phyloP scores from a whole-genome alignment of 2,113 vertebrate species.

The Psilopogon haemacephalus region DNA sequence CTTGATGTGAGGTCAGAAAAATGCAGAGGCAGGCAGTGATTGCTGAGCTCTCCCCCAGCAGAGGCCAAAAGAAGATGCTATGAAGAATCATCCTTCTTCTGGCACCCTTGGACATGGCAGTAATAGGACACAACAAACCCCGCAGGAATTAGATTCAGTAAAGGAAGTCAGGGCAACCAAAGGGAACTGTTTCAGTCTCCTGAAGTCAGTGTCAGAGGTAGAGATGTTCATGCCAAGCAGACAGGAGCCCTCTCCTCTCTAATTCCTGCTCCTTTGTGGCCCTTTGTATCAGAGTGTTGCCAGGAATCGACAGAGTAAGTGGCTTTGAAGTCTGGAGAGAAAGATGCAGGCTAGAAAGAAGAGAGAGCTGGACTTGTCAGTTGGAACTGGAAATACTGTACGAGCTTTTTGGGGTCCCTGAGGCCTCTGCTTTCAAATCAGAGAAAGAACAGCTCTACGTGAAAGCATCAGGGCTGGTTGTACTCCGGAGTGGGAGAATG shows the following conservation, averaged over 20 bases:
- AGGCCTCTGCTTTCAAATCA: conserved; percentile 39
- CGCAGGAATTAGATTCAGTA: background rate
- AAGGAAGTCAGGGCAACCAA: background rate
- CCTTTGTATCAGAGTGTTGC: background rate
- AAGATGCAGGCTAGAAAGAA: conserved; percentile 19
- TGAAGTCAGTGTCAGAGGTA: background rate
- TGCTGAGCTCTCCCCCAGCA: background rate
- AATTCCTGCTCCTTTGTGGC: background rate
- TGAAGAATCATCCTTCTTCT: background rate
- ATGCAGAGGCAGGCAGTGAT: fast-evolving
- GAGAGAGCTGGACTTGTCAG: conserved; percentile 30
- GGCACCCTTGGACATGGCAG: fast-evolving
- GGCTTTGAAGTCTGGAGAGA: conserved; percentile 33
- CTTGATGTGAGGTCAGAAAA: background rate
- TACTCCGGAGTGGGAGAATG: conserved; percentile 14
- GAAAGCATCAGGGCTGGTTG: background rate
- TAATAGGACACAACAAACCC: background rate
- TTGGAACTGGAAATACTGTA: background rate
- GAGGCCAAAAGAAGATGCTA: background rate
- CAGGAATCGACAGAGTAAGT: background rate
- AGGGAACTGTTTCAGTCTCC: background rate
- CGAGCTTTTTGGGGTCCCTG: conserved; percentile 19
- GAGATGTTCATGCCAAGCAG: background rate
- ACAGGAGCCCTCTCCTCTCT: background rate
- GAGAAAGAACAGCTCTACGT: background rate